Percentiles rank a stretch among this genome's conserved stretches.
phyloP scores from a whole-genome alignment of 64 coral and sea anemone genomes.

The Montipora capricornis region DNA sequence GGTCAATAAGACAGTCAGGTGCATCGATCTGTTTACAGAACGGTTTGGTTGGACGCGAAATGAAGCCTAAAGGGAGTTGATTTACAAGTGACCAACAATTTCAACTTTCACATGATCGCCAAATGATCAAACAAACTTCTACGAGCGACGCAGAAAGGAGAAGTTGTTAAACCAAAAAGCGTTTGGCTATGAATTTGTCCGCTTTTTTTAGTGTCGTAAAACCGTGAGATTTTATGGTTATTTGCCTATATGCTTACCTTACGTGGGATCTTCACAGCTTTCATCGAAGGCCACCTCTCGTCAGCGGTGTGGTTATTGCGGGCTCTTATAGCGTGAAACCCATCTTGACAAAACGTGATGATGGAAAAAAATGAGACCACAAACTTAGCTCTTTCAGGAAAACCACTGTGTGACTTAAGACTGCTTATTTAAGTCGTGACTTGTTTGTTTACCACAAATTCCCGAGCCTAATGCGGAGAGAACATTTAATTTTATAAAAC shows the following conservation, averaged over 20 bases:
- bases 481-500: no score
- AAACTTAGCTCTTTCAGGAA: neutral
- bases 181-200: neutral
- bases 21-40: neutral
- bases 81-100: neutral
- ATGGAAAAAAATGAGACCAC: neutral
- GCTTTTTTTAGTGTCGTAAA: neutral
- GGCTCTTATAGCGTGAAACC: neutral
- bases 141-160: neutral
- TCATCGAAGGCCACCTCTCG: conserved; percentile 18
- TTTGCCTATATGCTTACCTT: neutral
- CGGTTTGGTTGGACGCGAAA: neutral
- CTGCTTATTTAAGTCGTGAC: neutral
- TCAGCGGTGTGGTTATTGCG: conserved; percentile 9
- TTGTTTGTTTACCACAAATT: neutral
- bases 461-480: no score
- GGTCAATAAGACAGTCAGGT: neutral
- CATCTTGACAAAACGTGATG: neutral
- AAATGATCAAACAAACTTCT: neutral
- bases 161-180: neutral
- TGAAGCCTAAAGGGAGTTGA: neutral
- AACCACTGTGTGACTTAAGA: neutral
- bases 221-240: neutral
- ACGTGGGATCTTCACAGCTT: conserved; percentile 24
- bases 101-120: neutral